phyloP scores from a whole-genome alignment of 1,140 invertebrate genomes.

The Stratiolaelaps scimitus region DNA sequence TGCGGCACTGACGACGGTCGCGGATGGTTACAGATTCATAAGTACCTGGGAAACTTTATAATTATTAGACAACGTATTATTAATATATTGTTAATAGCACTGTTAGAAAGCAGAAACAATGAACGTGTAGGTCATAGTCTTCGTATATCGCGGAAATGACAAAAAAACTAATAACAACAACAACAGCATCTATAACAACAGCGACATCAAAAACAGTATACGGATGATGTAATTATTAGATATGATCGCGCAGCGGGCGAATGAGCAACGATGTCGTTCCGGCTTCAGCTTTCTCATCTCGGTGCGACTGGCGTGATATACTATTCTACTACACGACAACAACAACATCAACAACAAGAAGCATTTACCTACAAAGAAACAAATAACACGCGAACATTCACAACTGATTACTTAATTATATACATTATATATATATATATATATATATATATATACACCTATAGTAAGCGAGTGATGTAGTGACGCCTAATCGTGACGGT shows the following conservation, averaged over 20 bases:
- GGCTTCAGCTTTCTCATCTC: not conserved
- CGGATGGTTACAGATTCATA: conserved; percentile 27
- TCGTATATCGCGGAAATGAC: conserved; percentile 16
- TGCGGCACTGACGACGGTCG: conserved; percentile 18
- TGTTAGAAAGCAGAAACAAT: conserved; percentile 3
- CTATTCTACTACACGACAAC: not conserved
- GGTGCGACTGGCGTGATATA: conserved; percentile 12
- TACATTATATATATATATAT: too few species aligned
- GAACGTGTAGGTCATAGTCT: not conserved
- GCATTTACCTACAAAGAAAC: not conserved
- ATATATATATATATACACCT: too few species aligned
- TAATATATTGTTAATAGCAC: conserved; percentile 6
- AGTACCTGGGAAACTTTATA: conserved; percentile 28
- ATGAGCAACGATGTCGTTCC: not conserved
- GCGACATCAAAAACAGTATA: not conserved
- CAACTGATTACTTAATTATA: too few species aligned
- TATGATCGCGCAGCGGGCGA: not conserved
- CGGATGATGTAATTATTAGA: not conserved
- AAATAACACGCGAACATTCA: too few species aligned
- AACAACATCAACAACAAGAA: not conserved
- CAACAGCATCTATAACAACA: not conserved
- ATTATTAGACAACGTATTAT: conserved; percentile 27
- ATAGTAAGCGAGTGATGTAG: too few species aligned
- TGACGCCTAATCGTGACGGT: too few species aligned
- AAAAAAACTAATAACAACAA: conserved; percentile 17